These are phyloP conservation scores for Myripristis jacobus DNA, from an alignment of 2,797 vertebrate species.

Conservation along the genomic window DNA sequence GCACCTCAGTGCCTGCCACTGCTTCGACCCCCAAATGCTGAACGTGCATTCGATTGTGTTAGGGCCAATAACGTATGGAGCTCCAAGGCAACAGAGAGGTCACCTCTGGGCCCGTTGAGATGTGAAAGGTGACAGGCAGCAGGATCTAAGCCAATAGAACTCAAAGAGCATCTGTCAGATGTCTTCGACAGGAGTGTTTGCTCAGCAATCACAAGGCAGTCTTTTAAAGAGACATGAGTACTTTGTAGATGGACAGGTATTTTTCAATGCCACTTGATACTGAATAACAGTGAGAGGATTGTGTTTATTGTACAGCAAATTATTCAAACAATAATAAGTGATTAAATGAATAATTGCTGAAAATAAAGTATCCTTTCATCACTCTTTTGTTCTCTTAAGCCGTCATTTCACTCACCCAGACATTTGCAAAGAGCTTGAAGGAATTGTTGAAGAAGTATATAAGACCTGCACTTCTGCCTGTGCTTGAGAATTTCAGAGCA, in stretches of 20 bases:
- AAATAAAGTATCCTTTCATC: conserved; percentile 24
- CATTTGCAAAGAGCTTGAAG: conserved; percentile 46
- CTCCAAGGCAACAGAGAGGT: conserved; percentile 79
- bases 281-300: background rate
- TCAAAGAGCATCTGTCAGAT: conserved; percentile 84
- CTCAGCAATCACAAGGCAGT: conserved; percentile 80
- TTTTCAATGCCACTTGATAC: conserved; percentile 16
- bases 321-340: conserved; percentile 4
- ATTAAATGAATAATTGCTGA: conserved; percentile 1
- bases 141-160: conserved; percentile 84
- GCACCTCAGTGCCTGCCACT: conserved; percentile 73
- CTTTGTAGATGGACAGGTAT: conserved; percentile 41
- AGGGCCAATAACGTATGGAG: conserved; percentile 83
- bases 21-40: conserved; percentile 82
- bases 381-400: conserved; percentile 15
- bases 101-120: conserved; percentile 82
- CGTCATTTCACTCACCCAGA: conserved; percentile 32
- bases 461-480: conserved; percentile 72
- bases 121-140: conserved; percentile 87
- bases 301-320: background rate
- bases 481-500: conserved; percentile 78
- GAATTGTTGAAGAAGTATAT: conserved; percentile 69
- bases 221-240: conserved; percentile 65
- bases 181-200: conserved; percentile 82
- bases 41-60: conserved; percentile 89